Base-by-base conservation (phyloP, 2,797 vertebrate species). In the Sandelia bainsii region DNA sequence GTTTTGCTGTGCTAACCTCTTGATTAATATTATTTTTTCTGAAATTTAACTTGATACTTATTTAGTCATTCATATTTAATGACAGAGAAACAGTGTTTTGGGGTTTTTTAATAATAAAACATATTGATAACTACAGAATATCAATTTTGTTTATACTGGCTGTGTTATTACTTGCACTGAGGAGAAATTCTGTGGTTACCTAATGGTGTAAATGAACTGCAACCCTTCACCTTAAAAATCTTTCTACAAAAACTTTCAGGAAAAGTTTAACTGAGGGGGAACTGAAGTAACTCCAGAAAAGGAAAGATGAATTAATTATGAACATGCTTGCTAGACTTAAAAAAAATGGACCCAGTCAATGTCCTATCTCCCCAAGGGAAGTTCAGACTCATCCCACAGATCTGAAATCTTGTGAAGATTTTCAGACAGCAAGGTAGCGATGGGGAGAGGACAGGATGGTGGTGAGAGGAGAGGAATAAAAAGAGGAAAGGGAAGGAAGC, bases 241-340 rank as follows among this genome's bases (percentile, higher is more conserved):
- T 70, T 37, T 62, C 20, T 29, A 3, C 42, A 45, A 32, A 77
- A 84, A 72, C 57, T 56, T 72, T 62, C 0, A 1, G 16, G 48
- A 17, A 14, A 69, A 66, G 62, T 67, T 69, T 29, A 82, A 60
- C 27, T 60, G 60, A 37, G 5, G 19, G 23, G 11, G 20, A 75
- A 65, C 8, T 20, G 5, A 69, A 75, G 63, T 45, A 50, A 65
- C 52, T 62, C 34, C 22, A 62, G 37, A 68, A 68, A 60, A 58
- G 7, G 8, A 77, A 68, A 57, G 46, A 69, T 82, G 32, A 86
- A 88, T 82, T 56, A 83, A 64, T 77, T 72, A 89, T 86, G 54
- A 84, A 78, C 40, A 62, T 51, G 39, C 45, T 69, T 53, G 50
- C 23, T 37, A 80, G 27, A 80, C 5, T 17, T 6, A 46, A 54